Conservation (phyloP, 2,797 vertebrate species). For the Cyprinella venusta region DNA sequence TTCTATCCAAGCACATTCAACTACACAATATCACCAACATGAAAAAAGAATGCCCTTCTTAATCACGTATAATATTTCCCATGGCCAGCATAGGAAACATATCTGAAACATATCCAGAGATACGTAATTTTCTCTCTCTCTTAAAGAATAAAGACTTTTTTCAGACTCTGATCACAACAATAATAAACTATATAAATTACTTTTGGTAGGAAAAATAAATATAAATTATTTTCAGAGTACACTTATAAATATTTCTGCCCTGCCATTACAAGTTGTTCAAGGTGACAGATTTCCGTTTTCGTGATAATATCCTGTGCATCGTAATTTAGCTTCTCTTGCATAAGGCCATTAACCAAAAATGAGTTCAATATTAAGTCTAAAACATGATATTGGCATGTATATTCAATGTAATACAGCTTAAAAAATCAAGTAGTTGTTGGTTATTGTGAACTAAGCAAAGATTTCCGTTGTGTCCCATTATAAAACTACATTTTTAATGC, state of each 20-base stretch:
- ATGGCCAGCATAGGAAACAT: slow-evolving; percentile 80
- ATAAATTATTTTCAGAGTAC: slow-evolving; percentile 51
- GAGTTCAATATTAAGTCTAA: not conserved
- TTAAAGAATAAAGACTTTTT: slow-evolving; percentile 7
- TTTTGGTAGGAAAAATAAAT: slow-evolving; percentile 72
- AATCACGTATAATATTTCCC: slow-evolving; percentile 53
- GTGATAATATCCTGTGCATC: not conserved
- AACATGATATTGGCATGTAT: not conserved
- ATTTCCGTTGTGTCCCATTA: not conserved
- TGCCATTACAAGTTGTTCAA: slow-evolving; percentile 3
- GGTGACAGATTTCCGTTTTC: not conserved
- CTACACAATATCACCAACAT: slow-evolving; percentile 23
- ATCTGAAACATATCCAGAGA: slow-evolving; percentile 52
- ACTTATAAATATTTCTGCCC: slow-evolving; percentile 14
- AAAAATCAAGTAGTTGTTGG: not conserved
- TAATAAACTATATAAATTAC: slow-evolving; percentile 69
- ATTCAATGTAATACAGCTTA: slow-evolving; percentile 13
- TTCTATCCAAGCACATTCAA: slow-evolving; percentile 31
- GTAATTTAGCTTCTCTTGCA: not conserved
- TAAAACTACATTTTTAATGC: slow-evolving; percentile 3
- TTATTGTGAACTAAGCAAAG: slow-evolving; percentile 21
- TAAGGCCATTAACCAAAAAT: slow-evolving; percentile 2
- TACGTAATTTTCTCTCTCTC: not conserved
- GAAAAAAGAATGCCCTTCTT: not conserved
- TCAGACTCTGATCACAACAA: slow-evolving; percentile 1